Evolutionary conservation across 2,797 vertebrate species (phyloP).

Genomic region (Danio choprae): DNA sequence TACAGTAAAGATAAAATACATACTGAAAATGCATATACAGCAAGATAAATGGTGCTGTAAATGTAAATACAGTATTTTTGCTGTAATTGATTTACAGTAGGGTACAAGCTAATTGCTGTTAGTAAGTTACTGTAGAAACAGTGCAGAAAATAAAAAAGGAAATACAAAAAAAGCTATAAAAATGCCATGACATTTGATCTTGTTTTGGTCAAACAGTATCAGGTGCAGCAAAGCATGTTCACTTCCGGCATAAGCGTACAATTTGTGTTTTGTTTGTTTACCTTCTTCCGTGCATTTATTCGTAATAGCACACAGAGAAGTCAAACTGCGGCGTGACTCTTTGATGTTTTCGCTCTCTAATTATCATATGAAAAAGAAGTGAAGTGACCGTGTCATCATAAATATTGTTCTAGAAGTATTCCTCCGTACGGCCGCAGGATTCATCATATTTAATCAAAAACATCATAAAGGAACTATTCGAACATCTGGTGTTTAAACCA

Average conservation of each 20-base stretch:
- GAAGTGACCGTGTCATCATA: constrained; percentile 58
- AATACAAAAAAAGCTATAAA: no score
- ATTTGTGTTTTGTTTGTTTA: constrained; percentile 28
- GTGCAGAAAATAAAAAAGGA: no score
- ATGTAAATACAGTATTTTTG: no score
- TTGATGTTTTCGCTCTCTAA: constrained; percentile 59
- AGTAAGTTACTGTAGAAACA: no score
- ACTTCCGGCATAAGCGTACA: constrained; percentile 2
- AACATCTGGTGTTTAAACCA: constrained; percentile 68
- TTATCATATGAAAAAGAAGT: constrained; percentile 51
- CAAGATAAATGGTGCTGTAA: no score
- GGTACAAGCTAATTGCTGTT: no score
- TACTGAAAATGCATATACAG: no score
- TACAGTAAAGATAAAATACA: no score
- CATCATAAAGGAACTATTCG: constrained; percentile 67
- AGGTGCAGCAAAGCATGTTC: constrained; percentile 17
- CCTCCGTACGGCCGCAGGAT: constrained; percentile 52
- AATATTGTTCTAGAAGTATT: constrained; percentile 60
- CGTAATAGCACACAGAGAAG: constrained; percentile 28
- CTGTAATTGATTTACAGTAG: no score
- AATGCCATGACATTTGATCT: no score
- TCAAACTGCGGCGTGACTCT: constrained; percentile 44
- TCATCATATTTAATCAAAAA: constrained; percentile 65
- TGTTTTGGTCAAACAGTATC: constrained; percentile 21
- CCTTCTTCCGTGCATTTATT: constrained; percentile 33